phyloP scores from a whole-genome alignment of 2,113 vertebrate genomes.

The Chamaea fasciata region DNA sequence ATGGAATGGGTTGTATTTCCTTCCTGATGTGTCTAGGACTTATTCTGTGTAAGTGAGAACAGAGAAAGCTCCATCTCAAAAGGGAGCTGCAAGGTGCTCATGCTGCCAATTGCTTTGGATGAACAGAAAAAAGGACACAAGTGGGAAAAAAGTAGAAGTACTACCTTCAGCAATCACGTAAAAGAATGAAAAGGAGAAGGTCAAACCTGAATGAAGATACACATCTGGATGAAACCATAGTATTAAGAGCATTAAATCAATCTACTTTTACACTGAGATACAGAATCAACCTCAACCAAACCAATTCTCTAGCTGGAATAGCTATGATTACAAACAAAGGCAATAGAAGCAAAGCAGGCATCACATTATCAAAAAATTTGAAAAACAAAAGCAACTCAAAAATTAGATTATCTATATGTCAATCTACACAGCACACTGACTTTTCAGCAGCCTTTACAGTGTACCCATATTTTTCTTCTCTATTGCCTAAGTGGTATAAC shows the following conservation, averaged over 20 bases:
- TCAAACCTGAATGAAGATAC: neutral
- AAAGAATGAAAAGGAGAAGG: neutral
- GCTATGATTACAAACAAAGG: neutral
- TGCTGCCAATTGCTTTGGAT: neutral
- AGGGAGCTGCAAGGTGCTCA: neutral
- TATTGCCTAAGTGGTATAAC: neutral
- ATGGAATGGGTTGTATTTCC: neutral
- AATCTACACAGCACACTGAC: neutral
- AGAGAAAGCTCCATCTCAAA: neutral
- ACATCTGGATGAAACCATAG: neutral
- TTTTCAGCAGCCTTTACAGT: neutral
- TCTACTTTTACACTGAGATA: neutral
- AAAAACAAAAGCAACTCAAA: neutral
- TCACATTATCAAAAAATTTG: neutral
- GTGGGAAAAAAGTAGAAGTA: neutral
- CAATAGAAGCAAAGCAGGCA: neutral
- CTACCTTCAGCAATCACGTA: neutral
- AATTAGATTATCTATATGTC: neutral
- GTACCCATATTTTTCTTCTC: neutral
- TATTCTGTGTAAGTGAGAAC: neutral
- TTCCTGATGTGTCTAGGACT: neutral
- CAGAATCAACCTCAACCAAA: neutral
- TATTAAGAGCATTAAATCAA: neutral
- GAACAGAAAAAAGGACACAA: neutral
- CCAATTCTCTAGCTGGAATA: accelerated